Evolutionary conservation across 1,140 invertebrate genomes (phyloP), one percentile per base, ranked within the genome.

Genomic region (Sarcophaga bullata): DNA sequence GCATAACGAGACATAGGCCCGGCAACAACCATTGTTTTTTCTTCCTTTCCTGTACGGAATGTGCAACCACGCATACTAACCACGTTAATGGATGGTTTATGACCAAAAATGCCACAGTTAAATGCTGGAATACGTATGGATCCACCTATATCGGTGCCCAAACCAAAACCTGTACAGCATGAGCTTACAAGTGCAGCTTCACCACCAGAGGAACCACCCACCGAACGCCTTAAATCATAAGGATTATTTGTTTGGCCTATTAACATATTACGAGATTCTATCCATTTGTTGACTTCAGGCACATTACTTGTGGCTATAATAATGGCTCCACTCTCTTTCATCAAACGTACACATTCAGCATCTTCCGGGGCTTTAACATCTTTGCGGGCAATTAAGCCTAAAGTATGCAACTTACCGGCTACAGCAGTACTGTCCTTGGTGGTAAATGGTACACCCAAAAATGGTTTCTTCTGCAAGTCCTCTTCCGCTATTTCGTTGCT

Each of bases 181-280:
- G 95, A 92, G 17, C 96, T 91, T 3, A 95, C 90, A 10, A 95
- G 91, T 15, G 94, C 92, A 0, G 90, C 96, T 89, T 97, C 96
- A 2, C 96, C 96, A 3, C 96, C 96, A 58, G 95, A 96, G 82
- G 95, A 96, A 75, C 97, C 97, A 13, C 97, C 97, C 49, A 94
- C 93, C 62, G 94, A 96, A 84, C 95, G 92, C 1, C 94, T 94
- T 3, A 93, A 92, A 90, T 98, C 94, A 89, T 99, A 98, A 0
- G 98, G 97, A 92, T 99, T 99, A 84, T 94, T 94, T 0, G 98
- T 97, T 84, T 97, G 93, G 48, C 98, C 98, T 88, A 96, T 97
- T 62, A 98, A 90, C 91, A 96, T 96, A 91, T 99, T 99, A 81
- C 94, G 92, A 0, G 95, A 95, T 90, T 99, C 98, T 86, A 82